A percentile compares a stretch with the other conserved stretches of the same genome.
phyloP scores from a whole-genome alignment of 2,888 invertebrate species.

The Sinopyrophorus schimmeli region DNA sequence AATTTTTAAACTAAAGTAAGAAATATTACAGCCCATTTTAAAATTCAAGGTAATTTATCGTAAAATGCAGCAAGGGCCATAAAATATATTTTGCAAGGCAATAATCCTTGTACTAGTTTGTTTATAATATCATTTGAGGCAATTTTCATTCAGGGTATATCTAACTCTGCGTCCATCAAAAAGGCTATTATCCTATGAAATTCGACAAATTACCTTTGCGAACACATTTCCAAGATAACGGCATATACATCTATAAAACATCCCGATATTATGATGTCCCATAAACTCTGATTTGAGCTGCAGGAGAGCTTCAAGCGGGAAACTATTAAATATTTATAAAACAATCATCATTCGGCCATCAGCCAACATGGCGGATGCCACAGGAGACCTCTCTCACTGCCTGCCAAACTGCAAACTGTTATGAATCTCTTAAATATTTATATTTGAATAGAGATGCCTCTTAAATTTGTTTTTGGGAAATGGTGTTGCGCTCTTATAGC shows the following conservation, averaged over 20 bases:
- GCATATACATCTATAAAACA: constrained; percentile 56
- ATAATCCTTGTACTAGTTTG: constrained; percentile 1
- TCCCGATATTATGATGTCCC: constrained; percentile 56
- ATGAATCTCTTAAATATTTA: constrained; percentile 58
- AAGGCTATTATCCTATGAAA: constrained; percentile 49
- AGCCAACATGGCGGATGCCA: constrained; percentile 55
- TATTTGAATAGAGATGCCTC: constrained; percentile 57
- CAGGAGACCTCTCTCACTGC: constrained; percentile 46
- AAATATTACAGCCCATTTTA: too few relatives aligned
- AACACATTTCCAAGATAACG: constrained; percentile 47
- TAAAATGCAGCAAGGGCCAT: too few relatives aligned
- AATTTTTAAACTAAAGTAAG: too few relatives aligned
- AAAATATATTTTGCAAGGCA: background rate
- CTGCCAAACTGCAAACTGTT: constrained; percentile 54
- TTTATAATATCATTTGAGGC: constrained; percentile 12
- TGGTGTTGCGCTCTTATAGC: constrained; percentile 25
- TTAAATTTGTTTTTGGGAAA: constrained; percentile 54
- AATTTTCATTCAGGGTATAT: constrained; percentile 20
- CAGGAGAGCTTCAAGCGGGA: constrained; percentile 47
- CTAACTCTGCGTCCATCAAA: constrained; percentile 36
- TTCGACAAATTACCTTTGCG: constrained; percentile 50
- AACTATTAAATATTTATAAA: constrained; percentile 56
- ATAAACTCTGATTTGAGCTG: constrained; percentile 58
- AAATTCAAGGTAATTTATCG: too few relatives aligned
- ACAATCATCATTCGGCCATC: constrained; percentile 59